phyloP scores from a whole-genome alignment of 2,113 vertebrate species.

The Miniopterus natalensis region DNA sequence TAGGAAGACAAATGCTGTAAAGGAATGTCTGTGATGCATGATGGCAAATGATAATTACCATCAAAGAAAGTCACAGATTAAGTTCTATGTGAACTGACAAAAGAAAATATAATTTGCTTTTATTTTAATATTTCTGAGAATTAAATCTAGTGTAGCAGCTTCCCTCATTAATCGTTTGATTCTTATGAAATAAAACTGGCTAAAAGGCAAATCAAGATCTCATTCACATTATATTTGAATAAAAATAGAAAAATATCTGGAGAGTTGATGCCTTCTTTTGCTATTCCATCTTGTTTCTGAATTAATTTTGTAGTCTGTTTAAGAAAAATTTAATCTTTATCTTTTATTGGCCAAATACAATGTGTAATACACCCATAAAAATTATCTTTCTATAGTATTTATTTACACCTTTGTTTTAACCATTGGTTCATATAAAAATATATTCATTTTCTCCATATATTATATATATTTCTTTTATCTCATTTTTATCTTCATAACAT shows the following conservation, averaged over 20 bases:
- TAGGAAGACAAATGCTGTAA: not conserved
- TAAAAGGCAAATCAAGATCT: slow-evolving; percentile 27
- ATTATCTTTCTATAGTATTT: not conserved
- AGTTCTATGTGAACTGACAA: not conserved
- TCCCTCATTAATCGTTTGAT: not conserved
- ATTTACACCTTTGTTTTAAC: not conserved
- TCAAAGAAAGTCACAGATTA: slow-evolving; percentile 13
- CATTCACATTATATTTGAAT: slow-evolving; percentile 55
- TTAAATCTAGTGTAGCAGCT: not conserved
- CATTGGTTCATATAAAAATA: not conserved
- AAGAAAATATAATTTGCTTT: slow-evolving; percentile 45
- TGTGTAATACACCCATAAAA: not conserved
- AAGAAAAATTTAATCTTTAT: not conserved
- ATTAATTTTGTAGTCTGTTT: not conserved
- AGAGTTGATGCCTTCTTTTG: not conserved
- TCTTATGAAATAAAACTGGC: slow-evolving; percentile 27
- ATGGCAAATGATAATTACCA: slow-evolving; percentile 19
- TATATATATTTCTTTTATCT: not conserved
- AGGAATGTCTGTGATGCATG: not conserved
- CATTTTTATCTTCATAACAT: not conserved
- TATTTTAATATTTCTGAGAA: slow-evolving; percentile 9
- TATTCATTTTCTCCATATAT: not conserved
- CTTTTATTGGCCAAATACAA: not conserved
- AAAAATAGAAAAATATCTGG: not conserved
- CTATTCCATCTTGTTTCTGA: not conserved